Base-by-base conservation (phyloP, 2,797 vertebrate species). In the Pipistrellus nathusii region DNA sequence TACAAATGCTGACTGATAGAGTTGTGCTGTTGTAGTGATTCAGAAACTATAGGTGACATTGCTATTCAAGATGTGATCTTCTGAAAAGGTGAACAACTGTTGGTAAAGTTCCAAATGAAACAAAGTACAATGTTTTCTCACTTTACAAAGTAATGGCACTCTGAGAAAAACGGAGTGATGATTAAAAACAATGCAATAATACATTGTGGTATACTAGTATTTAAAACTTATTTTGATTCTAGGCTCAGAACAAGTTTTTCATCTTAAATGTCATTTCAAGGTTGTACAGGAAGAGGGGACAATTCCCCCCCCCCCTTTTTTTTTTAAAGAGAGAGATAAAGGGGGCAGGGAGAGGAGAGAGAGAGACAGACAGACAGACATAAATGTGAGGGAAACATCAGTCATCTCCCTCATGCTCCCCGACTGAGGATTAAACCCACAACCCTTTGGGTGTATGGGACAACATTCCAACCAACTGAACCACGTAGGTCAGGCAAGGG, bases 111-210 rank as follows among this genome's bases (percentile, higher is more conserved):
- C 12, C 91, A 87, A 35, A 55, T 83, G 35, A 76, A 94, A 51
- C 21, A 89, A 71, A 96, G 55, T 77, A 59, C 66, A 46, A 0
- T 53, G 35, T 90, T 10, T 44, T 32, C 18, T 96, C 32, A 78
- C 55, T 80, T 93, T 59, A 55, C 44, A 35, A 6, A 64, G 68
- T 73, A 91, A 41, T 95, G 95, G 51, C 75, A 78, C 94, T 96
- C 82, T 44, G 93, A 46, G 73, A 94, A 95, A 95, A 88, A 85
- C 23, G 86, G 81, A 94, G 30, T 94, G 75, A 84, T 94, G n/a
- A 66, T 87, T 93, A 95, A 88, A 95, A 95, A 94, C 69, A 21
- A 73, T 82, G 51, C 44, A 88, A 85, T 80, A 91, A 44, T 71
- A 77, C 76, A 82, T 88, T 53, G 59, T 85, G 41, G 55, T 93